These are phyloP conservation scores for Fratercula arctica DNA, from an alignment of 2,797 vertebrate species.

Conservation along the genomic window DNA sequence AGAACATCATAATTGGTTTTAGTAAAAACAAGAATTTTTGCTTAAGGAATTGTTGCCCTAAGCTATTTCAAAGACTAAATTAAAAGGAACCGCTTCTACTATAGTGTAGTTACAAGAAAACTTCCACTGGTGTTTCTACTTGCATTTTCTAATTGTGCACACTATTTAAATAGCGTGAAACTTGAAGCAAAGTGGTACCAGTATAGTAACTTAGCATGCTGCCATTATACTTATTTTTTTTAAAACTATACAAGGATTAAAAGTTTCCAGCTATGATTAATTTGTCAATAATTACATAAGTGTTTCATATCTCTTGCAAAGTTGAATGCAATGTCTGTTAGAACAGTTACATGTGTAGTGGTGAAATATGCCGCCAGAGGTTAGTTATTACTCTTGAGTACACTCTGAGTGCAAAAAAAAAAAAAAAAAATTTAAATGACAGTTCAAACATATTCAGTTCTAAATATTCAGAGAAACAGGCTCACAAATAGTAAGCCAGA, in stretches of 20 bases:
- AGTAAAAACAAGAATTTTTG: neutral
- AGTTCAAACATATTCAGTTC: conserved; percentile 7
- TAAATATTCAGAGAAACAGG: conserved; percentile 37
- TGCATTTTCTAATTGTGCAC: neutral
- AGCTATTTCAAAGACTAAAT: neutral
- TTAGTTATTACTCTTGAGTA: neutral
- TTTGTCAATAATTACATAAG: neutral
- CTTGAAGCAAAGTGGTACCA: neutral
- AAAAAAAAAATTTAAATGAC: neutral
- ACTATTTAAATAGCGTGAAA: neutral
- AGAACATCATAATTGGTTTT: neutral
- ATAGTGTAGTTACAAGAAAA: neutral
- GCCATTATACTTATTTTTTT: neutral
- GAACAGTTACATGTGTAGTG: neutral
- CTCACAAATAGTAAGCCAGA: neutral
- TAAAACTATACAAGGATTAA: neutral
- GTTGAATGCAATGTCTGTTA: neutral
- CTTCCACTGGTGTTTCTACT: neutral
- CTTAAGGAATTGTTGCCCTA: neutral
- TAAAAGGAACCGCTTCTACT: neutral
- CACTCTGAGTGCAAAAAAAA: neutral
- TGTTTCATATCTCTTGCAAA: neutral
- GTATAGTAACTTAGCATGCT: neutral
- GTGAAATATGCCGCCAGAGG: neutral
- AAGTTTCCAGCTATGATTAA: neutral